Evolutionary conservation across 2,888 invertebrate genomes (phyloP).

Genomic region (Pterostichus madidus): DNA sequence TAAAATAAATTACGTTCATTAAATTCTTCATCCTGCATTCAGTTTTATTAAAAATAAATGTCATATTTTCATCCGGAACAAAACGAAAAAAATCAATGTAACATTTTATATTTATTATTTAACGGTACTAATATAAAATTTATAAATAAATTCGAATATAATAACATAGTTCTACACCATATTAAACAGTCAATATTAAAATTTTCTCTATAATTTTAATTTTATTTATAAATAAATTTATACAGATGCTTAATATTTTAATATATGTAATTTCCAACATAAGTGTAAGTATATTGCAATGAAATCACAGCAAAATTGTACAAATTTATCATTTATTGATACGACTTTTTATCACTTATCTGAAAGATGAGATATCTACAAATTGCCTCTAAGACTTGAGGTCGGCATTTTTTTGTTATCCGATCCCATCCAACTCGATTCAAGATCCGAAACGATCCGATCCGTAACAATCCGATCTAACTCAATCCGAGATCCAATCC

Average conservation of each 20-base stretch:
- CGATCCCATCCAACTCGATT: no score
- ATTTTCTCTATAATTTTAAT: conserved; percentile 9
- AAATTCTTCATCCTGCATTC: conserved; percentile 42
- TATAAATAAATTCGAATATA: conserved; percentile 35
- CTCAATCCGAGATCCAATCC: no score
- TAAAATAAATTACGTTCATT: conserved; percentile 60
- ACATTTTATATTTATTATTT: conserved; percentile 44
- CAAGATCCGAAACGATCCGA: no score
- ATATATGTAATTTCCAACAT: conserved; percentile 8
- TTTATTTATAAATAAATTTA: conserved; percentile 16
- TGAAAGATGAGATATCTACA: no score
- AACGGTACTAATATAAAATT: conserved; percentile 23
- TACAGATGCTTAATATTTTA: not conserved
- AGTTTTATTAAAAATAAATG: conserved; percentile 53
- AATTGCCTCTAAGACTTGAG: no score
- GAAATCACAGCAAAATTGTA: no score
- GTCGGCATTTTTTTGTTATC: no score
- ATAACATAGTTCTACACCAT: conserved; percentile 21
- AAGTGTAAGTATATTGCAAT: no score
- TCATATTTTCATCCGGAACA: conserved; percentile 52
- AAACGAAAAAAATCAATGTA: conserved; percentile 38
- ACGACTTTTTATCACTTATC: no score
- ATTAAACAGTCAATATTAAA: conserved; percentile 26
- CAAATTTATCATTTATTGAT: no score
- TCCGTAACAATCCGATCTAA: no score